phyloP scores from a whole-genome alignment of 2,888 invertebrate species.

The Graphium colonna region DNA sequence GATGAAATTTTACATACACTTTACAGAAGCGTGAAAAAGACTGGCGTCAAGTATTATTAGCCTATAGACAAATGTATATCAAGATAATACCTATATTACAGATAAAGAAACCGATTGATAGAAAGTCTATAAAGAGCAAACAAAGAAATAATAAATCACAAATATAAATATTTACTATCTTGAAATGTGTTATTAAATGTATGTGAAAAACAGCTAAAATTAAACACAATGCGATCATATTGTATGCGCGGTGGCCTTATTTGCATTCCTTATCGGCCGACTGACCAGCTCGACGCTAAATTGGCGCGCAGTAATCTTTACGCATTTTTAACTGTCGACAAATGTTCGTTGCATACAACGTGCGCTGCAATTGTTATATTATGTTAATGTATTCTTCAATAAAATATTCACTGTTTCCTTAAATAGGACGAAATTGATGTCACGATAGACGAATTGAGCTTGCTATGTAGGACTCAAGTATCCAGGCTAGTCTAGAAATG shows the following conservation, averaged over 20 bases:
- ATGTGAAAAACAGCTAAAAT: background rate
- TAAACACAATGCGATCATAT: conserved; percentile 1
- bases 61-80: too few relatives aligned
- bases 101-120: too few relatives aligned
- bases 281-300: conserved; percentile 4
- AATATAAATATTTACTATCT: background rate
- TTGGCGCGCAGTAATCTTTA: background rate
- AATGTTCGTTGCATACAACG: background rate
- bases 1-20: too few relatives aligned
- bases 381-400: background rate
- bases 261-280: conserved; percentile 13
- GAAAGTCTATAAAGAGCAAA: too few relatives aligned
- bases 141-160: conserved; percentile 2
- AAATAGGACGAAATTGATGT: background rate
- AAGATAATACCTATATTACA: too few relatives aligned
- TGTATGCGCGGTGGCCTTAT: conserved; percentile 2
- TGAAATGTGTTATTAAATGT: too few relatives aligned
- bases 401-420: background rate
- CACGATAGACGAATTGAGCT: too few relatives aligned
- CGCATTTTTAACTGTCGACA: background rate
- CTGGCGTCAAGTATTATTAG: too few relatives aligned
- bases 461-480: too few relatives aligned
- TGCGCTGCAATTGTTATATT: background rate
- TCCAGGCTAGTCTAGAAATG: too few relatives aligned
- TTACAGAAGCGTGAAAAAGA: too few relatives aligned